phyloP scores from a whole-genome alignment of 2,113 vertebrate species.

The Fregata magnificens region DNA sequence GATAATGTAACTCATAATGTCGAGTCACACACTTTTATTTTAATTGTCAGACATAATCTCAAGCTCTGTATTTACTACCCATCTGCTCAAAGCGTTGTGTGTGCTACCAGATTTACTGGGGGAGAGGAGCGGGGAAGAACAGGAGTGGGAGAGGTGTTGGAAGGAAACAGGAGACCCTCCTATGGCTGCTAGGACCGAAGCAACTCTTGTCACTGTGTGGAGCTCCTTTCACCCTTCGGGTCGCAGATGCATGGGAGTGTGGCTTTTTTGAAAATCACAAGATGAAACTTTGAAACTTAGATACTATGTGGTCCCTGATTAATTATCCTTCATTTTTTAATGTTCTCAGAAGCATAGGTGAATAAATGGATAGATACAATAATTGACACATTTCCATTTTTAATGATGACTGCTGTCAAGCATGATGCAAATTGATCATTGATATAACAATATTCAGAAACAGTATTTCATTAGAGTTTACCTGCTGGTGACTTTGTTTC shows the following conservation, averaged over 20 bases:
- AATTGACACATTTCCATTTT: not conserved
- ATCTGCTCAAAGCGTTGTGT: constrained; percentile 29
- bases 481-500: not conserved
- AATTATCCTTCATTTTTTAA: not conserved
- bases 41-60: constrained; percentile 40
- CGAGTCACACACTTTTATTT: constrained; percentile 25
- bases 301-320: not conserved
- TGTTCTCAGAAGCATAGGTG: not conserved
- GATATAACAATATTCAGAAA: not conserved
- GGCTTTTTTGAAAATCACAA: not conserved
- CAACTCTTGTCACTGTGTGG: not conserved
- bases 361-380: not conserved
- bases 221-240: not conserved
- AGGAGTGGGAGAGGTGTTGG: constrained; percentile 42
- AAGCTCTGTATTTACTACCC: constrained; percentile 39
- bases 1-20: not conserved
- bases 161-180: not conserved
- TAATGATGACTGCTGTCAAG: not conserved
- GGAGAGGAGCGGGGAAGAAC: constrained; percentile 35
- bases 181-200: not conserved
- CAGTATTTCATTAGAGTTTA: not conserved
- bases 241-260: not conserved
- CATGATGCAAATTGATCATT: not conserved
- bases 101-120: constrained; percentile 46
- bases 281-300: not conserved